Conservation (phyloP, 2,113 vertebrate species). For the Gavialis gangeticus region DNA sequence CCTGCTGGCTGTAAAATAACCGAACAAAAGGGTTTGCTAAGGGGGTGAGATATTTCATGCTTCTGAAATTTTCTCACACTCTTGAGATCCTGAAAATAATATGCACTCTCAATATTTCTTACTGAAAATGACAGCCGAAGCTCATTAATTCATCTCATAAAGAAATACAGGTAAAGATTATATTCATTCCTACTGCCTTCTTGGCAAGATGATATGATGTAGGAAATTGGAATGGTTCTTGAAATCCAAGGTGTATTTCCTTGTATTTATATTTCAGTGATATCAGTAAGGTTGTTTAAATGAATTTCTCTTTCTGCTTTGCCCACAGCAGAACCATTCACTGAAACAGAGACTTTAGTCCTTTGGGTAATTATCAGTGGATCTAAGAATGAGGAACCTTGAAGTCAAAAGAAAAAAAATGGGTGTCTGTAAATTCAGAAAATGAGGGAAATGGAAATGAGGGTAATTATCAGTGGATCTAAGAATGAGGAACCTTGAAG, state of each 20-base stretch:
- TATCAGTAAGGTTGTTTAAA: neutral
- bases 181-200: neutral
- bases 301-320: neutral
- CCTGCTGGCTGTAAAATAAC: conserved; percentile 30
- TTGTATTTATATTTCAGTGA: neutral
- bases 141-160: neutral
- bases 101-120: neutral
- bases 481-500: neutral
- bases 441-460: neutral
- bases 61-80: conserved; percentile 35
- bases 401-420: neutral
- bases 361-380: neutral
- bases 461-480: neutral
- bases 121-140: neutral
- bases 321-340: neutral
- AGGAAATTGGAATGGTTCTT: neutral
- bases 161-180: neutral
- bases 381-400: neutral
- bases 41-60: conserved; percentile 16
- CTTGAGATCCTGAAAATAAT: conserved; percentile 21
- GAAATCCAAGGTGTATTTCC: neutral
- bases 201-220: neutral
- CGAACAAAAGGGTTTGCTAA: conserved; percentile 15
- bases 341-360: rapidly evolving
- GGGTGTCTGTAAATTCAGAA: neutral